Evolutionary conservation across 2,113 vertebrate species (phyloP), one percentile per base, ranked within the genome.

Genomic region (Pseudonaja textilis): DNA sequence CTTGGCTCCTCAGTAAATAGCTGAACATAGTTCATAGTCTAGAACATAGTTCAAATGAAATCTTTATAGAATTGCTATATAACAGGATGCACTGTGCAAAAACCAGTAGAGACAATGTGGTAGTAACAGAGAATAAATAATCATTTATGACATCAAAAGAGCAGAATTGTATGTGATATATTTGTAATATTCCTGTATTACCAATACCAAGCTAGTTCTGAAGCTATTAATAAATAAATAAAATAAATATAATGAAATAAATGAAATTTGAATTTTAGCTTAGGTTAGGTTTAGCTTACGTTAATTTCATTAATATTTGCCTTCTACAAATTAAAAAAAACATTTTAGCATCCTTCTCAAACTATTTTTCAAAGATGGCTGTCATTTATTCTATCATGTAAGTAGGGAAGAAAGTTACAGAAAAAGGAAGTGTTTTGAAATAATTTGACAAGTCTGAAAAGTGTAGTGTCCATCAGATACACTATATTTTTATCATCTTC

Each of bases 291-390:
- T 59, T 59, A 59, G 57, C 8, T 59, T 59, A 25, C 0, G 69
- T 93, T 95, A 74, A 87, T 91, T 23, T 93, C 90, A 93, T 90
- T 0, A 0, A 69, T 61, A 29, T 45, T 22, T 50, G 52, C 87
- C 16, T 89, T 96, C 54, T 56, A 42, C 64, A 25, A 57, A 90
- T 61, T 61, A 54, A 45, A 39, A 91, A 56, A 50, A 74, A 22
- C 81, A 85, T 93, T 93, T 55, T 45, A 89, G 92, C 61, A 89
- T 91, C 91, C 86, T 91, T 91, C 92, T 93, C 94, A 93, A 96
- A 95, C 93, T 89, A 54, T 81, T 95, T 95, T 55, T 90, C 91
- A 94, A 47, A 96, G 94, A 89, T 88, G 52, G 61, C 88, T 94
- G 90, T 90, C 0, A 0, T 87, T 94, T 94, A 89, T 93, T 91